Evolutionary conservation across 1,140 invertebrate genomes (phyloP).

Genomic region (Drosophila littoralis): DNA sequence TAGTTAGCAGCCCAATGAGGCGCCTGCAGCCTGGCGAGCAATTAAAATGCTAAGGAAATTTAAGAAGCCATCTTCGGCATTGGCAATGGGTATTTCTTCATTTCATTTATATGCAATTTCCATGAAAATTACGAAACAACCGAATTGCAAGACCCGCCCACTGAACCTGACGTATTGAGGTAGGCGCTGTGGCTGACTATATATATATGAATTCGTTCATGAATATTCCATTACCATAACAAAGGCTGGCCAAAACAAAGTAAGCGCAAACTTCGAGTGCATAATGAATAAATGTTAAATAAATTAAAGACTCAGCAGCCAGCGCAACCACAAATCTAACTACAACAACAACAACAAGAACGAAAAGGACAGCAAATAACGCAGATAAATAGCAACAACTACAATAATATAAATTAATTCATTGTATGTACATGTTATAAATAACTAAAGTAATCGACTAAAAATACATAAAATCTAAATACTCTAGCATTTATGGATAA

Average conservation of each 20-base stretch:
- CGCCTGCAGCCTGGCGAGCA: not conserved
- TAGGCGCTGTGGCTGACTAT: slow-evolving; percentile 14
- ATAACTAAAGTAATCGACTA: slow-evolving; percentile 69
- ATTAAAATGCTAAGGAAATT: not conserved
- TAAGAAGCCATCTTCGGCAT: not conserved
- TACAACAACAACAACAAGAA: slow-evolving; percentile 18
- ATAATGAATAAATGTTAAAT: slow-evolving; percentile 78
- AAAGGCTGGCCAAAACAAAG: slow-evolving; percentile 42
- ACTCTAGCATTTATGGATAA: slow-evolving; percentile 19
- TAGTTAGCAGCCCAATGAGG: slow-evolving; percentile 3
- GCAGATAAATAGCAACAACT: slow-evolving; percentile 36
- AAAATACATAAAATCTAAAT: slow-evolving; percentile 47
- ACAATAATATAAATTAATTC: slow-evolving; percentile 68
- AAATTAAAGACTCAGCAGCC: slow-evolving; percentile 47
- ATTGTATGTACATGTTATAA: slow-evolving; percentile 79
- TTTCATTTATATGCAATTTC: slow-evolving; percentile 10
- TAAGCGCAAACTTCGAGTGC: slow-evolving; percentile 56
- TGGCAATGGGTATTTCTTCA: not conserved
- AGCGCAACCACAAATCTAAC: slow-evolving; percentile 31
- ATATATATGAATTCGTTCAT: slow-evolving; percentile 51
- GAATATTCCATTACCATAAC: slow-evolving; percentile 70
- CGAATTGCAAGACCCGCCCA: not conserved
- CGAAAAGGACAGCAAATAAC: not conserved
- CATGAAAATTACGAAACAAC: not conserved
- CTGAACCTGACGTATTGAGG: too few relatives aligned